Evolutionary conservation across 2,113 vertebrate species (phyloP), one percentile per base, ranked within the genome.

Genomic region (Nothoprocta perdicaria): DNA sequence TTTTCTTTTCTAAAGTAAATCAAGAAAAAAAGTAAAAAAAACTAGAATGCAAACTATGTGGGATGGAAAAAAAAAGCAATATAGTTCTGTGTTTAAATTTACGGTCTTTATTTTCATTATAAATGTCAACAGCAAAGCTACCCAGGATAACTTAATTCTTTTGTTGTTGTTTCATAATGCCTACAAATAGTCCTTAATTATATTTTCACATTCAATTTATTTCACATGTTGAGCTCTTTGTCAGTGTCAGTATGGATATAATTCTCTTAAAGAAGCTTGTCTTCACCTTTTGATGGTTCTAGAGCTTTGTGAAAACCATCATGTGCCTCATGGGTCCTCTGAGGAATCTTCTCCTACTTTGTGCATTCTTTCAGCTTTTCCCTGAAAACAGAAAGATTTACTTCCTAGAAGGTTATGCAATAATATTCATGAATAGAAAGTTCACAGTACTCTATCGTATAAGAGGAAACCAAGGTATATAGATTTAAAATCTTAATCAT

Each of bases 51-150:
- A 82, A 76, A 43, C 2, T 22, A 0, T 3, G 1, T 5, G 10
- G 0, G 3, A 1, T 7, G 10, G n/a, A 58, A 50, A 53, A 31
- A 63, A 50, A 53, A 33, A 3, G 7, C 2, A 71, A 35, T 5
- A 52, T 52, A 77, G 0, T 1, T 43, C 53, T 19, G 10, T 60
- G 3, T 11, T 62, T 78, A 21, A n/a, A 61, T 66, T 48, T 66
- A 4, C 26, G 13, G 1, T 18, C 35, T 63, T 63, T 85, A 48
- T 84, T 78, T 84, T 66, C 4, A 84, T 71, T 58, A 24, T 13
- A 45, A 72, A 66, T 27, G 9, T 24, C 18, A 35, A 69, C 52
- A 4, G 1, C 4, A 35, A 61, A 68, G 26, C 66, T 61, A 63
- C 12, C 11, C 3, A 26, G 19, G 1, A 43, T 0, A 1, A 40